A percentile compares a stretch with the other conserved stretches of the same genome.
These are phyloP conservation scores for Karalla daura DNA, from an alignment of 2,797 vertebrate species.

Conservation along the genomic window DNA sequence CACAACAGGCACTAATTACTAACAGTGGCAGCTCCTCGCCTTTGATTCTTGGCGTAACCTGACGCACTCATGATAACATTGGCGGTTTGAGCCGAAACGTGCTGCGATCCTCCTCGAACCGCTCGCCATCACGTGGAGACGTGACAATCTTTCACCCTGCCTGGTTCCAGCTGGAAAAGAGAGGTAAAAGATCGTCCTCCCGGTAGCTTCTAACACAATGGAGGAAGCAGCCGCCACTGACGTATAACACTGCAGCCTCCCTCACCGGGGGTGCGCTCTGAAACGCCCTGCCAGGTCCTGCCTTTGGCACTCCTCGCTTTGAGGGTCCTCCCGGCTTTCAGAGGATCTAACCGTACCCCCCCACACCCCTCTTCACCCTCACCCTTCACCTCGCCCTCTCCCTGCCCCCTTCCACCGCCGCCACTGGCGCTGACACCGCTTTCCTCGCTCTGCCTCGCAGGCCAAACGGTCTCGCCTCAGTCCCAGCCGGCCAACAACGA, in stretches of 20 bases:
- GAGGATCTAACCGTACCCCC: conserved; percentile 50
- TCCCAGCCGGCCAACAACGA: conserved; percentile 90
- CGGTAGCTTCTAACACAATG: not conserved
- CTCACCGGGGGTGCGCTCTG: conserved; percentile 33
- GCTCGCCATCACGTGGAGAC: too few relatives aligned
- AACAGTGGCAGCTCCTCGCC: not conserved
- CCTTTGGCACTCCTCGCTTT: conserved; percentile 40
- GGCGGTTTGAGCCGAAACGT: too few relatives aligned
- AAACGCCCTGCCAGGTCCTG: conserved; percentile 38
- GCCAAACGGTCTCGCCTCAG: conserved; percentile 95
- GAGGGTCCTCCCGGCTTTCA: conserved; percentile 44
- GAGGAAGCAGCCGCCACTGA: too few relatives aligned
- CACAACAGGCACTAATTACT: conserved; percentile 25
- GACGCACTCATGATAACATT: too few relatives aligned
- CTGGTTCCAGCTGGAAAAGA: not conserved
- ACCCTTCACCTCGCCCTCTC: too few relatives aligned
- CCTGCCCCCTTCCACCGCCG: too few relatives aligned
- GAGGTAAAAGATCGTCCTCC: conserved; percentile 48
- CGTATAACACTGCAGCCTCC: not conserved
- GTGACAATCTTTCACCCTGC: too few relatives aligned
- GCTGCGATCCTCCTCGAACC: too few relatives aligned
- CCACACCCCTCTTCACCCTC: conserved; percentile 46
- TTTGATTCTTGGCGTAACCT: not conserved
- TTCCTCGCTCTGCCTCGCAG: conserved; percentile 77
- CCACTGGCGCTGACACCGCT: conserved; percentile 47